Percentiles rank a stretch among this genome's conserved stretches.
Evolutionary conservation across 2,113 vertebrate species (phyloP).

Genomic region (Petrocephalus microphthalmus): DNA sequence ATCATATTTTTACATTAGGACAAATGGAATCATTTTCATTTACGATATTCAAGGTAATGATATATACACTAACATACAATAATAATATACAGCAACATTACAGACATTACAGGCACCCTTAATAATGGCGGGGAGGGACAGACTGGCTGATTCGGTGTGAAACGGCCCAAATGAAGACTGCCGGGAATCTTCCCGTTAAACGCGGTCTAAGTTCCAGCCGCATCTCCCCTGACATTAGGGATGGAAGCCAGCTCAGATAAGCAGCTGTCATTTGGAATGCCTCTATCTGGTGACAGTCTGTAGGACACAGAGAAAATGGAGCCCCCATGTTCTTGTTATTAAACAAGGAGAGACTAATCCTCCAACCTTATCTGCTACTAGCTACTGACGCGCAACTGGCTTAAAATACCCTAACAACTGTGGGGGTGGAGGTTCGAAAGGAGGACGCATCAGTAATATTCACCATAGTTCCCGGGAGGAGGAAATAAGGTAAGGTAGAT

Average conservation of each 20-base stretch:
- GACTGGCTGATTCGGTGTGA: not conserved
- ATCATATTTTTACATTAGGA: not conserved
- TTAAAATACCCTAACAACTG: conserved; percentile 34
- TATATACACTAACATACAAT: not conserved
- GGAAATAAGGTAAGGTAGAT: conserved; percentile 1
- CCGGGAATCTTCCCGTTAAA: conserved; percentile 26
- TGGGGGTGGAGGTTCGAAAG: conserved; percentile 22
- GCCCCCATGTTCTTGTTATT: conserved; percentile 38
- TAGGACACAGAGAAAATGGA: conserved; percentile 51
- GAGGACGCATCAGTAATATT: not conserved
- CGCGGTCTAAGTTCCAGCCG: not conserved
- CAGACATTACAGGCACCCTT: not conserved
- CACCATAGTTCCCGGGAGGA: not conserved
- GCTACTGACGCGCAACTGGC: conserved; percentile 22
- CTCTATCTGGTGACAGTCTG: conserved; percentile 55
- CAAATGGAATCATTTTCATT: not conserved
- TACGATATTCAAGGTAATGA: not conserved
- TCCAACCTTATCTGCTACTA: conserved; percentile 47
- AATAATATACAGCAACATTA: not conserved
- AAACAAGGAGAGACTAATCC: conserved; percentile 30
- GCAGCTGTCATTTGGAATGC: conserved; percentile 56
- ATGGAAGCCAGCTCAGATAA: conserved; percentile 54
- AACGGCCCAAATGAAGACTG: conserved; percentile 12
- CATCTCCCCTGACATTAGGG: conserved; percentile 36
- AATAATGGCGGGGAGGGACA: not conserved